Evolutionary conservation across 2,113 vertebrate genomes (phyloP), one percentile per base, ranked within the genome.

Genomic region (Rhinoderma darwinii): DNA sequence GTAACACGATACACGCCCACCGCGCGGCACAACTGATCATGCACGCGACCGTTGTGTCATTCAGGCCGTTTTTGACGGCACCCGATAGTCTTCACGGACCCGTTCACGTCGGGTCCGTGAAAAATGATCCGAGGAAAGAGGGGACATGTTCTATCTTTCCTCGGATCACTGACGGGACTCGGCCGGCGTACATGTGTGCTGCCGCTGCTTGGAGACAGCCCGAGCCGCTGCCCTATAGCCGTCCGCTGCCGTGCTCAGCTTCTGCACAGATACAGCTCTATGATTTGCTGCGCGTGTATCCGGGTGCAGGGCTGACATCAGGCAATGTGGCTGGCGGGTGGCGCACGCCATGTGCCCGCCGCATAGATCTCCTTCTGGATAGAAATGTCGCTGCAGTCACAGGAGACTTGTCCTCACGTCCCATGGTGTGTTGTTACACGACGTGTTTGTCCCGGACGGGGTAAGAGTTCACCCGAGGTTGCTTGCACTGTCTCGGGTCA

Each of bases 361-460:
- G 5, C 20, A 18, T 54, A 12, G 20, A 54, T 17, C 51, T 11
- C 51, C 3, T 54, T 54, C 20, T 3, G 14, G 4, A 47, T 47
- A 54, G n/a, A 54, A 54, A 54, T 54, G 51, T 54, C 51, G 20
- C 25, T 70, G 56, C 61, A 20, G 25, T 41, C 11, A 63, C 30
- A 63, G 35, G 15, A 41, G 56, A 14, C 35, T 39, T 78, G 84
- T 86, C 84, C 56, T 86, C 74, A 68, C 30, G 39, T n/a, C 59
- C 50, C 73, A 25, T 50, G 27, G 27, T 68, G 17, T 37, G 15
- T 18, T 84, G 30, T 47, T 70, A 9, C 8, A 30, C 50, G 72
- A 72, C 41, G 39, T 72, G 43, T 73, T 91, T 84, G 77, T 86
- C 85, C 84, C 85, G 82, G 91, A 83, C 43, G 0, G 89, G 5